Conservation (phyloP, 2,888 invertebrate species). For the Lamproptera curius region DNA sequence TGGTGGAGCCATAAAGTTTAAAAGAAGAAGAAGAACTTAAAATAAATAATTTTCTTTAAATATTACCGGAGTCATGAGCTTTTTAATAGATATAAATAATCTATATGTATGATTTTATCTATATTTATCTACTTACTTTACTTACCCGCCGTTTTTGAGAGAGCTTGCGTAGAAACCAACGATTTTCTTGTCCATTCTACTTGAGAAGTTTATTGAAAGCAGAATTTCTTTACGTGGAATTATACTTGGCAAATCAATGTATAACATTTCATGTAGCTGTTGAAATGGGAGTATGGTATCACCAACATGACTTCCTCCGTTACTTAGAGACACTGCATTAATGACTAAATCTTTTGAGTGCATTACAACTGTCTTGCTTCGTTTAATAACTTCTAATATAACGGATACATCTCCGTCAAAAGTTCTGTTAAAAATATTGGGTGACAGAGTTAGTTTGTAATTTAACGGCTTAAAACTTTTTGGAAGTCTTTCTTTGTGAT, state of each 20-base stretch:
- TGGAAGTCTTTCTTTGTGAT: slow-evolving; percentile 67
- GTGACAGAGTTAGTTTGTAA: slow-evolving; percentile 83
- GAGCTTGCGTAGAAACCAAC: slow-evolving; percentile 79
- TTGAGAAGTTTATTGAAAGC: slow-evolving; percentile 68
- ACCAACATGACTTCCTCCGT: slow-evolving; percentile 24
- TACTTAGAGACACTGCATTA: slow-evolving; percentile 35
- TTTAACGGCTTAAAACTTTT: slow-evolving; percentile 76
- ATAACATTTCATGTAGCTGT: slow-evolving; percentile 40
- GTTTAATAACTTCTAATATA: slow-evolving; percentile 51
- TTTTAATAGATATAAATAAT: too few species aligned
- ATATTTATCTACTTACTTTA: too few species aligned
- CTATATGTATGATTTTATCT: too few species aligned
- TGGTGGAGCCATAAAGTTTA: too few species aligned
- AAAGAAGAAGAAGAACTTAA: too few species aligned
- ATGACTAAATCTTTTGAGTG: slow-evolving; percentile 80
- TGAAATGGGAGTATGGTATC: slow-evolving; percentile 24
- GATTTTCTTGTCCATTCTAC: slow-evolving; percentile 66
- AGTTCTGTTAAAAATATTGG: slow-evolving; percentile 77
- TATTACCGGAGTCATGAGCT: slow-evolving; percentile 1
- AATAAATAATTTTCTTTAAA: too few species aligned
- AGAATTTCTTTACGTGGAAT: slow-evolving; percentile 45
- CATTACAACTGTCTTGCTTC: slow-evolving; percentile 71
- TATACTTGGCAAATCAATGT: slow-evolving; percentile 47
- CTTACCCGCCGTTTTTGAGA: slow-evolving; percentile 65
- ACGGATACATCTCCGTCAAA: slow-evolving; percentile 78